A percentile compares a stretch with the other conserved stretches of the same genome.
Conservation (phyloP, 2,797 vertebrate genomes). For the Sphaeramia orbicularis region DNA sequence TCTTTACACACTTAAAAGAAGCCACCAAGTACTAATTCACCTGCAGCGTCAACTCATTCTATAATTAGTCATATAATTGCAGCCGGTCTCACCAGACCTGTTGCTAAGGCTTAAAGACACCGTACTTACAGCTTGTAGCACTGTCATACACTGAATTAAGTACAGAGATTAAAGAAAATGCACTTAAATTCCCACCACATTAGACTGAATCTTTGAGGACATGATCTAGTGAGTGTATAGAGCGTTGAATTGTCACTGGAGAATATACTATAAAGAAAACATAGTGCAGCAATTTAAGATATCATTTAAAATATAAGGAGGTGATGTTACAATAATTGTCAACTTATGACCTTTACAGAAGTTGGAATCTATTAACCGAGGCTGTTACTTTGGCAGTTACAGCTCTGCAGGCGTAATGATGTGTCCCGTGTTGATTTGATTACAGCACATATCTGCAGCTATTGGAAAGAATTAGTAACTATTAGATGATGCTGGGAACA, state of each 20-base stretch:
- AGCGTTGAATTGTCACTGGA: background rate
- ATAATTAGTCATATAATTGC: constrained; percentile 75
- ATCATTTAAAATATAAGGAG: background rate
- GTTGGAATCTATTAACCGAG: background rate
- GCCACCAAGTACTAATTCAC: constrained; percentile 52
- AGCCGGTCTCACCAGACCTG: constrained; percentile 68
- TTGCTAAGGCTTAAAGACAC: constrained; percentile 72
- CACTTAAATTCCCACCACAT: constrained; percentile 21
- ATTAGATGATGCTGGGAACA: constrained; percentile 2
- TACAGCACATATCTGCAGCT: constrained; percentile 8
- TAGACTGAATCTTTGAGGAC: background rate
- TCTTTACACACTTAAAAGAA: constrained; percentile 43
- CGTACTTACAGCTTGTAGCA: constrained; percentile 8
- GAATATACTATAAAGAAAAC: constrained; percentile 5
- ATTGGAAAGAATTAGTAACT: constrained; percentile 21
- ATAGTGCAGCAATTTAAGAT: constrained; percentile 2
- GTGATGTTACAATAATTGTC: background rate
- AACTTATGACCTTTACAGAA: background rate
- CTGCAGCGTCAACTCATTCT: constrained; percentile 71
- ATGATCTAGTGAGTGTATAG: background rate
- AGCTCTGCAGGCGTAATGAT: constrained; percentile 6
- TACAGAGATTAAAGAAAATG: constrained; percentile 46
- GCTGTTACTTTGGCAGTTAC: constrained; percentile 10
- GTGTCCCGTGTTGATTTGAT: constrained; percentile 14
- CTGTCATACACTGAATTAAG: constrained; percentile 34